Conservation (phyloP, 2,797 vertebrate species). For the Coreius guichenoti region DNA sequence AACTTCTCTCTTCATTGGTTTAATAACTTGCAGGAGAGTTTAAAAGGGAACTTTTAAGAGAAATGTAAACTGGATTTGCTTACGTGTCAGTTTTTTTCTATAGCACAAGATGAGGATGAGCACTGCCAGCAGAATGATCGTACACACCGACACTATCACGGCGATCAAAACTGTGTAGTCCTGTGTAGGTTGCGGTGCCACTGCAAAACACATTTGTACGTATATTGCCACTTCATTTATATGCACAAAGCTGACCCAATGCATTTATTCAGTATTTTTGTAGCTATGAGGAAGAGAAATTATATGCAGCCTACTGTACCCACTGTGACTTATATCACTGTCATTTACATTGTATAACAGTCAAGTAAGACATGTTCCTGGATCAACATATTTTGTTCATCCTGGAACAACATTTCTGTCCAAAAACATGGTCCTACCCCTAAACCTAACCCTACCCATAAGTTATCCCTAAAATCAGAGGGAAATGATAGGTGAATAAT, state of each 20-base stretch:
- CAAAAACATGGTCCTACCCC: not conserved
- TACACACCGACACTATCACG: not conserved
- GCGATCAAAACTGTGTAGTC: slow-evolving; percentile 27
- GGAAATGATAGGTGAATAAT: too few species aligned
- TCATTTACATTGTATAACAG: not conserved
- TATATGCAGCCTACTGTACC: not conserved
- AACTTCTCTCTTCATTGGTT: slow-evolving; percentile 14
- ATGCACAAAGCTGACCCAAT: not conserved
- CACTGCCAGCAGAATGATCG: not conserved
- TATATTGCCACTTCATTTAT: not conserved
- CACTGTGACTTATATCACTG: not conserved
- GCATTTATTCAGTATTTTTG: not conserved
- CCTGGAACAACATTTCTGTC: not conserved
- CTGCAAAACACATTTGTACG: slow-evolving; percentile 10
- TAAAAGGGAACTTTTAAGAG: not conserved
- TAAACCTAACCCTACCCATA: not conserved
- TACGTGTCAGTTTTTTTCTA: slow-evolving; percentile 18
- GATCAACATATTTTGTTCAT: not conserved
- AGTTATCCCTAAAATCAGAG: not conserved
- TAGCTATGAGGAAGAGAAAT: not conserved
- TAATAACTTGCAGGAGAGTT: slow-evolving; percentile 8
- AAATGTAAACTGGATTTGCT: not conserved
- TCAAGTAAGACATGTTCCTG: not conserved
- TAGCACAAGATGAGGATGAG: slow-evolving; percentile 30
- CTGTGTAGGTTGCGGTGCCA: not conserved